A percentile compares a stretch with the other conserved stretches of the same genome.
These are phyloP conservation scores for Stomorhina lunata DNA, from an alignment of 2,888 invertebrate species.

Conservation along the genomic window DNA sequence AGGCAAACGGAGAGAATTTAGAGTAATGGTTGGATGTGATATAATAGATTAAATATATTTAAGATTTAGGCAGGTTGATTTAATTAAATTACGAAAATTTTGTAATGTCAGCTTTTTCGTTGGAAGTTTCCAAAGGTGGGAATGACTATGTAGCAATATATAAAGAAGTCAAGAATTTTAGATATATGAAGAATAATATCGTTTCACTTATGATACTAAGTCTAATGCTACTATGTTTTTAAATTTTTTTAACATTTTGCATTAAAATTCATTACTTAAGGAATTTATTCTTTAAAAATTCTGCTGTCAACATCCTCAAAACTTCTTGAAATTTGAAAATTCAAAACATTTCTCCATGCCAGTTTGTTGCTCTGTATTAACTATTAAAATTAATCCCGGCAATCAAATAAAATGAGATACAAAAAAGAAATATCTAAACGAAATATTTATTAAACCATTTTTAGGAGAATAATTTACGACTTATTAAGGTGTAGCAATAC, in stretches of 20 bases:
- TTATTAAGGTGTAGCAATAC: conserved; percentile 44
- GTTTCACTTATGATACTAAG: no score
- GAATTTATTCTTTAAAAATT: neutral
- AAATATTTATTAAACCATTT: conserved; percentile 34
- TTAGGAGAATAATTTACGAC: conserved; percentile 38
- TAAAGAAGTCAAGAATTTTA: no score
- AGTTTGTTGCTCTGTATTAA: neutral
- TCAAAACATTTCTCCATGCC: conserved; percentile 13
- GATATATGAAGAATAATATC: no score
- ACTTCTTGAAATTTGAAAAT: conserved; percentile 8
- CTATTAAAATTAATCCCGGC: conserved; percentile 41
- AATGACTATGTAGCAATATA: no score
- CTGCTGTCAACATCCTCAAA: neutral
- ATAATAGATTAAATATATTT: neutral
- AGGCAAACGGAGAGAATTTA: conserved; percentile 1
- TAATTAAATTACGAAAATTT: conserved; percentile 11
- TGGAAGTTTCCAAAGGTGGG: no score
- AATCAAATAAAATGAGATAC: neutral
- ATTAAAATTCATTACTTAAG: neutral
- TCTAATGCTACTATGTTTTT: no score
- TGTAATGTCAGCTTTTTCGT: neutral
- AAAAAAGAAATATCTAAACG: neutral
- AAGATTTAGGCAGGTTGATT: neutral
- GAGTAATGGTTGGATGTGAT: conserved; percentile 3
- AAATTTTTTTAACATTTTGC: neutral